Conservation (phyloP, 2,888 invertebrate genomes). For the Subacronicta megacephala region DNA sequence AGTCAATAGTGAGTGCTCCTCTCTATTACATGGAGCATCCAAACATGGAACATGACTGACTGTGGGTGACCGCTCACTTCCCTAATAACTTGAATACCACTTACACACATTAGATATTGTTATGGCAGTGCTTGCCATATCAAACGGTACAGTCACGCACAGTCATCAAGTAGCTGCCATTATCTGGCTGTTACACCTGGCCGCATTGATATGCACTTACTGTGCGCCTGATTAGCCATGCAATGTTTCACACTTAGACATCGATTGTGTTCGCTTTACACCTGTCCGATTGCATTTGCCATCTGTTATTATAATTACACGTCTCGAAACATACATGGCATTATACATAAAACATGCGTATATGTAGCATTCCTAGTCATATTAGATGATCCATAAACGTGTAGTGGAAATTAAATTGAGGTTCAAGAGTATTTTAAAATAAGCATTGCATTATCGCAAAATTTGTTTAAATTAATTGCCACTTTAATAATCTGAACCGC, state of each 20-base stretch:
- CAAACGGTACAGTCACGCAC: slow-evolving; percentile 60
- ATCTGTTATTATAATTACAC: slow-evolving; percentile 52
- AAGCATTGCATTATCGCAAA: slow-evolving; percentile 5
- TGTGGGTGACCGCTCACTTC: neutral
- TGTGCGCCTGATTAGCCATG: slow-evolving; percentile 75
- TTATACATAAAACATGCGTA: neutral
- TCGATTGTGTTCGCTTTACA: slow-evolving; percentile 66
- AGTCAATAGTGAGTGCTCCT: too few relatives aligned
- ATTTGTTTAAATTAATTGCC: slow-evolving; percentile 23
- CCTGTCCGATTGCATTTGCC: slow-evolving; percentile 59
- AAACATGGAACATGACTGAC: too few relatives aligned
- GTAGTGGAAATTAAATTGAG: too few relatives aligned
- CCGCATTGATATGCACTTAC: slow-evolving; percentile 75
- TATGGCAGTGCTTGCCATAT: slow-evolving; percentile 48
- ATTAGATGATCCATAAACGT: slow-evolving; percentile 9
- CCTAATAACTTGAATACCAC: slow-evolving; percentile 17
- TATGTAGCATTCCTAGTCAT: slow-evolving; percentile 5
- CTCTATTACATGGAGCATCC: too few relatives aligned
- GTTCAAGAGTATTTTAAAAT: neutral
- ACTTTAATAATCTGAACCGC: slow-evolving; percentile 46
- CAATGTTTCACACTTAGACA: slow-evolving; percentile 69
- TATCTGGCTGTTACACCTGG: slow-evolving; percentile 80
- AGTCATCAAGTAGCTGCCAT: slow-evolving; percentile 62
- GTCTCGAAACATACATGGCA: slow-evolving; percentile 19
- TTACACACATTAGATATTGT: slow-evolving; percentile 25